These are phyloP conservation scores for Acrocyrtus sp. DNA, from an alignment of 2,888 invertebrate genomes.

Conservation along the genomic window DNA sequence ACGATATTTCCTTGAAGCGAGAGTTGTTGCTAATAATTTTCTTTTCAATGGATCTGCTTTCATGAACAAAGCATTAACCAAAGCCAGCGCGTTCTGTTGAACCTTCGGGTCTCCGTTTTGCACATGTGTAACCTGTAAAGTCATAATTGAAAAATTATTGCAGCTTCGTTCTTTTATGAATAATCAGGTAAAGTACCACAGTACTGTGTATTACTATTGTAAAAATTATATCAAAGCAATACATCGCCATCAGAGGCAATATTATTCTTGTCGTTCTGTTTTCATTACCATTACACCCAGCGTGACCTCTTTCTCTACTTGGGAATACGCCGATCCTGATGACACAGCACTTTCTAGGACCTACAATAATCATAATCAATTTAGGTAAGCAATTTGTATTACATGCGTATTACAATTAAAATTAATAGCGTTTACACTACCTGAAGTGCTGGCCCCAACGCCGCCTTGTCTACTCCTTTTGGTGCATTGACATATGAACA, in stretches of 20 bases:
- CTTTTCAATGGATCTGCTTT: slow-evolving; percentile 85
- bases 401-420: background rate
- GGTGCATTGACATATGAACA: slow-evolving; percentile 46
- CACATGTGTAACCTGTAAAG: slow-evolving; percentile 52
- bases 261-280: background rate
- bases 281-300: slow-evolving; percentile 85
- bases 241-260: background rate
- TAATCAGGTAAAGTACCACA: no score
- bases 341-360: slow-evolving; percentile 57
- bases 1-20: slow-evolving; percentile 87
- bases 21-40: slow-evolving; percentile 80
- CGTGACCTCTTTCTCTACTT: slow-evolving; percentile 89
- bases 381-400: background rate
- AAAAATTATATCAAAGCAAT: no score
- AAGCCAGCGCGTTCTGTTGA: slow-evolving; percentile 92
- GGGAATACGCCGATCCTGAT: slow-evolving; percentile 64
- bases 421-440: slow-evolving; percentile 12
- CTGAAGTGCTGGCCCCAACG: slow-evolving; percentile 55
- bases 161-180: no score
- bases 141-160: background rate
- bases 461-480: slow-evolving; percentile 48
- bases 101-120: slow-evolving; percentile 74
- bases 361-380: no score
- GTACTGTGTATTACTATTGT: no score
- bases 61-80: slow-evolving; percentile 91